Conservation (phyloP, 1,140 invertebrate genomes). For the Sogatella furcifera region DNA sequence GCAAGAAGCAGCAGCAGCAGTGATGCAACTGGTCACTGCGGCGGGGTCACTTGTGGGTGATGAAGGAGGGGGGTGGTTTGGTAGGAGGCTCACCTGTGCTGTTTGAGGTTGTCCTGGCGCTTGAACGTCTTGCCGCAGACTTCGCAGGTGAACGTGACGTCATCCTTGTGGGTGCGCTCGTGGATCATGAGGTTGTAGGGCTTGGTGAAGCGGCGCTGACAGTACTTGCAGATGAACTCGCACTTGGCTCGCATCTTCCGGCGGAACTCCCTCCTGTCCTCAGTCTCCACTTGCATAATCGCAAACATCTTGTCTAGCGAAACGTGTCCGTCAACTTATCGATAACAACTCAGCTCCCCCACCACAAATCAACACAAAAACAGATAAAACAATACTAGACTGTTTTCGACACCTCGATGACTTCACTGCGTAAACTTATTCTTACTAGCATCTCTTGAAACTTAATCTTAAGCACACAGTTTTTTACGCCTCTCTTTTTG, state of each 20-base stretch:
- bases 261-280: constrained; percentile 82
- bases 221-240: constrained; percentile 98
- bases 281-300: constrained; percentile 80
- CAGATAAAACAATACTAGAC: no score
- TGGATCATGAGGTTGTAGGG: constrained; percentile 99
- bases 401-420: no score
- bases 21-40: no score
- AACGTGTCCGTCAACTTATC: no score
- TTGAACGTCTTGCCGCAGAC: constrained; percentile 98
- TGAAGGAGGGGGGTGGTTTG: neutral
- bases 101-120: constrained; percentile 89
- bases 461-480: no score
- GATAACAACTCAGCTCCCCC: no score
- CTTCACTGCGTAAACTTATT: no score
- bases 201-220: constrained; percentile 96
- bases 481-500: no score
- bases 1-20: no score
- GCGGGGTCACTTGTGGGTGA: no score
- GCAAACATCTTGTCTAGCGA: constrained; percentile 55
- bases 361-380: no score
- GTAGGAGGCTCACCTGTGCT: constrained; percentile 84
- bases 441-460: no score
- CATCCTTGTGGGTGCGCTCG: constrained; percentile 95
- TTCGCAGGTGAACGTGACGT: constrained; percentile 96
- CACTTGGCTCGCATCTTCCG: constrained; percentile 89